Evolutionary conservation across 2,888 invertebrate genomes (phyloP).

Genomic region (Latrodectus hesperus): DNA sequence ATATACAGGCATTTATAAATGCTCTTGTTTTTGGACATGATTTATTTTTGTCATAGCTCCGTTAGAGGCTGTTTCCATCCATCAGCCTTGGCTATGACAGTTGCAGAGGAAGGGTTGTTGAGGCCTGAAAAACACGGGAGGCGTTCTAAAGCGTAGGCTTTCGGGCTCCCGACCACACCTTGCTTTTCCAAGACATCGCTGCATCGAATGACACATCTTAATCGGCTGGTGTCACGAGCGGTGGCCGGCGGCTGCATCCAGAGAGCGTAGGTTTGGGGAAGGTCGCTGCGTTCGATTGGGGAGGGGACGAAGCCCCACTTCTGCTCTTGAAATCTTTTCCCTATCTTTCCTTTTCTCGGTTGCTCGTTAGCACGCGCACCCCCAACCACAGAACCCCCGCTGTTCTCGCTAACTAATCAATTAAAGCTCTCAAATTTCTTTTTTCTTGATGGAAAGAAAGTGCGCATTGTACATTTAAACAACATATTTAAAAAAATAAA

Average conservation of each 20-base stretch:
- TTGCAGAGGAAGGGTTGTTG: background rate
- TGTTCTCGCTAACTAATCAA: too few species aligned
- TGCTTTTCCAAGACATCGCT: conserved; percentile 8
- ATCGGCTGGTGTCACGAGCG: conserved; percentile 37
- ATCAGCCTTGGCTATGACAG: background rate
- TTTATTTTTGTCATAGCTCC: too few species aligned
- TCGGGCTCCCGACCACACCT: conserved; percentile 44
- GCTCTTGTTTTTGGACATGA: too few species aligned
- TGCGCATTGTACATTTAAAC: too few species aligned
- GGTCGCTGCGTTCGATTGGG: conserved; percentile 27
- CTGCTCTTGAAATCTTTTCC: background rate
- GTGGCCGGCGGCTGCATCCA: conserved; percentile 15
- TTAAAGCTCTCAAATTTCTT: too few species aligned
- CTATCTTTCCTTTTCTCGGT: background rate
- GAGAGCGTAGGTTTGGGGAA: conserved; percentile 38
- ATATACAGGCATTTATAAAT: too few species aligned
- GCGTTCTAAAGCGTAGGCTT: conserved; percentile 28
- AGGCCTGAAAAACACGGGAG: conserved; percentile 7
- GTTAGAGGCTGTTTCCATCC: background rate
- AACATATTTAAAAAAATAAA: too few species aligned
- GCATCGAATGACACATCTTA: conserved; percentile 52
- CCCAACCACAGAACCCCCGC: too few species aligned
- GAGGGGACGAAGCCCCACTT: background rate
- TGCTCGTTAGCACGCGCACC: background rate
- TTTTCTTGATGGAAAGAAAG: too few species aligned